Evolutionary conservation across 2,888 invertebrate genomes (phyloP), one percentile per base, ranked within the genome.

Genomic region (Aelia acuminata): DNA sequence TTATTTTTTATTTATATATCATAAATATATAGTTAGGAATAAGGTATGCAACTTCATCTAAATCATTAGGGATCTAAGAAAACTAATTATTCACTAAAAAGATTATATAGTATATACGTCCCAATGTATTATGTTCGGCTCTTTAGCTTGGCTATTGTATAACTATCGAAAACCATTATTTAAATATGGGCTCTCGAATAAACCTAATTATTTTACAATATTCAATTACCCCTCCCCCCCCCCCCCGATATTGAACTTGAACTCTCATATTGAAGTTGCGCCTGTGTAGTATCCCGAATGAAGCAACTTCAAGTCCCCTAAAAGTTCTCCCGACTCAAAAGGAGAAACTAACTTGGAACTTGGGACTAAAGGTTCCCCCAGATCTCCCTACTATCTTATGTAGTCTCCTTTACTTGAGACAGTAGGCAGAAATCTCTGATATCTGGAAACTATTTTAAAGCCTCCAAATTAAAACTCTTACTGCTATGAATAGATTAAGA

Each of bases 321-420:
- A 80, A 80, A 80, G 80, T 80, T 80, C 80, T n/a, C n/a, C 80
- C 80, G 43, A 80, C 80, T 80, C 80, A 80, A 80, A 80, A 39
- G 43, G 80, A 80, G 80, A 80, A 80, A 80, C 80, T 47, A 80
- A 80, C 43, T 80, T n/a, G 80, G 43, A 22, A 43, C 43, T 11
- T 47, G 43, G 15, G 39, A 43, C 22, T 43, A 43, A 80, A 80
- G 43, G 22, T 43, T 80, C 43, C 80, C n/a, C 43, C 43, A 80
- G 80, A 80, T 80, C 80, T 80, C n/a, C n/a, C 80, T 80, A 39
- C 75, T 75, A 80, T 43, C 63, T 80, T 80, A 80, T 43, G 39
- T 80, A 43, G 43, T 20, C 80, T 35, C 63, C 63, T 70, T 70
- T 70, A 35, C 63, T 70, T 70, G 31, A 70, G 35, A 35, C 18